Base-by-base conservation (phyloP, 1,140 invertebrate species). In the Rhysida immarginata region DNA sequence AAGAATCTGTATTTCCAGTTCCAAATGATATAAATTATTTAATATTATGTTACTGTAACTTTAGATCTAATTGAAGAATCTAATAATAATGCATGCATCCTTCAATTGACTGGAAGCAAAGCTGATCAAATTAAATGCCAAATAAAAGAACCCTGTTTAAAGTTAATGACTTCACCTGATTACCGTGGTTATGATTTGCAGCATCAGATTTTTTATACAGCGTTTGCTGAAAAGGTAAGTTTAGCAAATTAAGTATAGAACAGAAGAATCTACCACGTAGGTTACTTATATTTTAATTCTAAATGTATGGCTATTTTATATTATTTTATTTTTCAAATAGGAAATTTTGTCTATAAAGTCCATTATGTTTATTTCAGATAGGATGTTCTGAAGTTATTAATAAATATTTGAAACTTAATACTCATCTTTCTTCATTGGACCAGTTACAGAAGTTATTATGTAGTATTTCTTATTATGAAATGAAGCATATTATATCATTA, bases 71-170 rank as follows among this genome's bases (percentile, higher is more conserved):
- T n/a, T n/a, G n/a, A n/a, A n/a, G n/a, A n/a, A n/a, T n/a, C n/a
- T n/a, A n/a, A n/a, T n/a, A n/a, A n/a, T n/a, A n/a, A n/a, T n/a
- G n/a, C n/a, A n/a, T n/a, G n/a, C n/a, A n/a, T n/a, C n/a, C n/a
- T n/a, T n/a, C n/a, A n/a, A n/a, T n/a, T n/a, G n/a, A n/a, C n/a
- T n/a, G n/a, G n/a, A n/a, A n/a, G n/a, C n/a, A n/a, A n/a, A n/a
- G n/a, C n/a, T n/a, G n/a, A n/a, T n/a, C n/a, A n/a, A n/a, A n/a
- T 35, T 35, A 44, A 50, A 21, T 68, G 66, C 62, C 53, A 58
- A 20, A 61, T 68, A 14, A 60, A 58, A 35, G 27, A 60, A 5
- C 44, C 57, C 13, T 69, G 67, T 62, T 46, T 56, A 2, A 16
- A 61, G 20, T 11, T 46, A 23, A 46, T 46, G 44, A 46, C n/a